Evolutionary conservation across 2,113 vertebrate species (phyloP).

Genomic region (Macquaria australasica): DNA sequence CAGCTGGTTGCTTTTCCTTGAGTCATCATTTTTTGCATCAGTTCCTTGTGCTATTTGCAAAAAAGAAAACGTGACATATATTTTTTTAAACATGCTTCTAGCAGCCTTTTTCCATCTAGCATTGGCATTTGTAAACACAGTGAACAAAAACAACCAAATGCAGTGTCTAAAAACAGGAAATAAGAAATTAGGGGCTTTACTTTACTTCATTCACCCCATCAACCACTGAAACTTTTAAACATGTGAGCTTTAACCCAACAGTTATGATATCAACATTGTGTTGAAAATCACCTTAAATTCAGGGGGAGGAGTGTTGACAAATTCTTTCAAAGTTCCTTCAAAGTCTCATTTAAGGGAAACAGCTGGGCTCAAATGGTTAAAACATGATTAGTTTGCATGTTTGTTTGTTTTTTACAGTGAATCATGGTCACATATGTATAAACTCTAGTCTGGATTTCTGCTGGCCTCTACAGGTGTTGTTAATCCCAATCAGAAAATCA

Average conservation of each 20-base stretch:
- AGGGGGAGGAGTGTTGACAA: not conserved
- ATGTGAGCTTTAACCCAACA: not conserved
- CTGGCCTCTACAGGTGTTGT: slow-evolving; percentile 10
- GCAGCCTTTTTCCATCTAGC: not conserved
- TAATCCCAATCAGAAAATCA: slow-evolving; percentile 3
- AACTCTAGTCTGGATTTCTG: not conserved
- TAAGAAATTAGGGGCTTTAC: not conserved
- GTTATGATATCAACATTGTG: not conserved
- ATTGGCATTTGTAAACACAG: not conserved
- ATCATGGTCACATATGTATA: not conserved
- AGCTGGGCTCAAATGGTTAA: not conserved
- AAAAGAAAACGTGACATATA: not conserved
- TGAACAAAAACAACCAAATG: not conserved
- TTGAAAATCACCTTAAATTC: not conserved
- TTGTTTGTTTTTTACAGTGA: not conserved
- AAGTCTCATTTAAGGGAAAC: not conserved
- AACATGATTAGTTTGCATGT: not conserved
- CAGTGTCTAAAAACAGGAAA: not conserved
- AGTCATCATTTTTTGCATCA: slow-evolving; percentile 7
- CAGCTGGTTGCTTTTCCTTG: slow-evolving; percentile 14
- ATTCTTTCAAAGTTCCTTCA: not conserved
- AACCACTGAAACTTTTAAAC: not conserved
- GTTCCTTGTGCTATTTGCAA: slow-evolving; percentile 6
- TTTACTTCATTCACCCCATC: not conserved
- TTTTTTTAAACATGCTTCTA: not conserved